These are phyloP conservation scores for Tapirus terrestris DNA, from an alignment of 2,113 vertebrate species.

Conservation along the genomic window DNA sequence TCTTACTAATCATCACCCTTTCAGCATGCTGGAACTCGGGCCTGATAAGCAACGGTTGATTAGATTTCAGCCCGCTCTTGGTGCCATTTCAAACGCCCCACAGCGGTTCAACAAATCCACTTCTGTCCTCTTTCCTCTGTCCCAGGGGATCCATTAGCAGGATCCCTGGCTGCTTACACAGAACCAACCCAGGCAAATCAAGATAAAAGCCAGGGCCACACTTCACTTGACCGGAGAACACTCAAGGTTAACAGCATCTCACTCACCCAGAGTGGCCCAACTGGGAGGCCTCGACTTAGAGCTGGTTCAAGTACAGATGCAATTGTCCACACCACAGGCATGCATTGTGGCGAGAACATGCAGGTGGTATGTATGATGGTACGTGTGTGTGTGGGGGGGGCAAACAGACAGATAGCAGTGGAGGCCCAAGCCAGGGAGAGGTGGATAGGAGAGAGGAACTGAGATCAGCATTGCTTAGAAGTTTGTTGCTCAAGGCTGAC, in stretches of 20 bases:
- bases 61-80: slow-evolving; percentile 58
- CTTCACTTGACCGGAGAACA: slow-evolving; percentile 33
- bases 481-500: background rate
- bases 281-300: background rate
- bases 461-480: background rate
- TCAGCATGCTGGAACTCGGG: slow-evolving; percentile 52
- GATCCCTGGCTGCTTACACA: slow-evolving; percentile 47
- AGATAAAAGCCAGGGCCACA: slow-evolving; percentile 58
- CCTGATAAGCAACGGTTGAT: slow-evolving; percentile 62
- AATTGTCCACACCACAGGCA: slow-evolving; percentile 32
- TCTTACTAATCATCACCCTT: slow-evolving; percentile 62
- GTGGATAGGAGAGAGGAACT: background rate
- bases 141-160: slow-evolving; percentile 60
- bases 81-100: slow-evolving; percentile 59
- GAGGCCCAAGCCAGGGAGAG: background rate
- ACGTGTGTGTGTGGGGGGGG: background rate
- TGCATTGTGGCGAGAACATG: background rate
- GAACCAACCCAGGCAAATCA: slow-evolving; percentile 48
- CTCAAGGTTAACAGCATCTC: slow-evolving; percentile 19
- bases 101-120: slow-evolving; percentile 48
- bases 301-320: background rate
- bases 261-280: background rate
- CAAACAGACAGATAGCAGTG: background rate
- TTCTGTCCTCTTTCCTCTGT: slow-evolving; percentile 50
- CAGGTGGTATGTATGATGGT: background rate